Base-by-base conservation (phyloP, 2,113 vertebrate species). In the Cyanoderma ruficeps region DNA sequence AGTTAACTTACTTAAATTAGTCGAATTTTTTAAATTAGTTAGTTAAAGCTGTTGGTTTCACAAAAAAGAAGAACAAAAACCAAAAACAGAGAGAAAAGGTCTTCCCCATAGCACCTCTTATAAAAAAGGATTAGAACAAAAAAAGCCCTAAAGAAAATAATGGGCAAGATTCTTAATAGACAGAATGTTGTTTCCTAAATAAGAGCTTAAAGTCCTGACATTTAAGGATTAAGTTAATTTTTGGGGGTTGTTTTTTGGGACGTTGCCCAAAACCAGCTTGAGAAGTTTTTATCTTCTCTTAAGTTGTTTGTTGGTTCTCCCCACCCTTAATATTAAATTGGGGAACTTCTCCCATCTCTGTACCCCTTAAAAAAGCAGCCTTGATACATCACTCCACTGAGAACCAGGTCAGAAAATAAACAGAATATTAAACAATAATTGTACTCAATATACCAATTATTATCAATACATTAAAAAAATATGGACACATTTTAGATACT, bases 1-100 rank as follows among this genome's bases (percentile, higher is more conserved):
- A 64, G 13, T 75, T 19, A 64, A 56, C 4, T 7, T 17, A 31
- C 5, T 31, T 27, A 46, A 33, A 53, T 11, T 28, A 74, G 28
- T 23, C 18, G 18, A 18, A 4, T 71, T 52, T 18, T 27, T 27
- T 2, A 49, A 31, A 42, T 41, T 24, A 65, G 10, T 57, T n/a
- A 59, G 31, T 28, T 57, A 65, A 56, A 42, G 28, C 5, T 74
- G 19, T 3, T 28, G 55, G 13, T n/a, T 25, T 65, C 46, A 47
- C 46, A 20, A 46, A 46, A 46, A 20, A 39, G 39, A 17, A 30
- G 21, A 47, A 55, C 30, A 19, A 3, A n/a, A 60, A 14, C 13
- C 0, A 35, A 4, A 39, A 3, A 52, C 5, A 50, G 4, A 25
- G 3, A 84, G 2, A 63, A 65, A 63, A 84, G 1, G 8, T 83